A percentile compares a stretch with the other conserved stretches of the same genome.
Conservation (phyloP, 1,140 invertebrate genomes). For the Drosophila eugracilis region DNA sequence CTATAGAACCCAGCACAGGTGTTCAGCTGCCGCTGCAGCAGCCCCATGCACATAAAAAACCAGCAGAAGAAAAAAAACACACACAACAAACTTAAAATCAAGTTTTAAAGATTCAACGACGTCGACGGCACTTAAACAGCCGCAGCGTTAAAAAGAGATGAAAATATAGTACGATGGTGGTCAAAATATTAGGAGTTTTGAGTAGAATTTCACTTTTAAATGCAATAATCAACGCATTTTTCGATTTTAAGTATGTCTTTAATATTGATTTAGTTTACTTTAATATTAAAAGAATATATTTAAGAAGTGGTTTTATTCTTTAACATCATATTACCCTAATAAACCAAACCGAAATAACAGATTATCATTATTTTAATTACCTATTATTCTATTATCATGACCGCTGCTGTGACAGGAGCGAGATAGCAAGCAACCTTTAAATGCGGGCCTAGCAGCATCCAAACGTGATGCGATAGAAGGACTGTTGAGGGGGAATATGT, state of each 20-base stretch:
- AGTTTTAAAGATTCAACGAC: conserved; percentile 80
- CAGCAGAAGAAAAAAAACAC: conserved; percentile 50
- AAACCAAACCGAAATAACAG: too few relatives aligned
- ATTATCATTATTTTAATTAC: background rate
- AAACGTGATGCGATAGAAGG: conserved; percentile 56
- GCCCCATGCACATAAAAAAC: conserved; percentile 46
- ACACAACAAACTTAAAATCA: conserved; percentile 79
- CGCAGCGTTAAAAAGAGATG: conserved; percentile 21
- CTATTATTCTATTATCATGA: background rate
- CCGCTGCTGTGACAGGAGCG: conserved; percentile 18
- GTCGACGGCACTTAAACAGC: conserved; percentile 73
- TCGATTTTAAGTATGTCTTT: too few relatives aligned
- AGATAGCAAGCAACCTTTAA: conserved; percentile 68
- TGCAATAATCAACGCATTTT: too few relatives aligned
- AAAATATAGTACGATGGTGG: background rate
- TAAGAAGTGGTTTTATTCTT: too few relatives aligned
- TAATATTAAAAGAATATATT: too few relatives aligned
- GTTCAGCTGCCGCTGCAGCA: conserved; percentile 73
- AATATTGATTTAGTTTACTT: too few relatives aligned
- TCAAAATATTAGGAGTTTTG: background rate
- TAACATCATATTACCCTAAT: too few relatives aligned
- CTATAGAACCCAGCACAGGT: conserved; percentile 80
- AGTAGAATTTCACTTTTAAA: too few relatives aligned
- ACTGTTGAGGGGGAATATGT: conserved; percentile 24
- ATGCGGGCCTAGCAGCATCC: conserved; percentile 74